Conservation (phyloP, 2,113 vertebrate species). For the Machaerirhynchus nigripectus region DNA sequence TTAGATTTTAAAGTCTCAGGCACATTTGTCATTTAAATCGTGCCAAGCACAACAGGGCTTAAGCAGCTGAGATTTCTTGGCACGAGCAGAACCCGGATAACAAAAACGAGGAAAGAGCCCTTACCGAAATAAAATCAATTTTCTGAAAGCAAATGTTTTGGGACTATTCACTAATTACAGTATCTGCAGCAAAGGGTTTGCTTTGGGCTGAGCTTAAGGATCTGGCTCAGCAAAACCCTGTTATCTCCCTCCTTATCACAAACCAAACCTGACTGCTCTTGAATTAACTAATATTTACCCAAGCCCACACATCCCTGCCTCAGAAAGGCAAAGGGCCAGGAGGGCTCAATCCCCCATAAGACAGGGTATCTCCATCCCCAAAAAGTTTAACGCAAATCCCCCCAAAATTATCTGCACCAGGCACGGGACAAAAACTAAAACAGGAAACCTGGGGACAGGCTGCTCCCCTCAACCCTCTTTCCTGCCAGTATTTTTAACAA, state of each 20-base stretch:
- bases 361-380: neutral
- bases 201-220: neutral
- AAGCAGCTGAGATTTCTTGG: slow-evolving; percentile 13
- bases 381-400: neutral
- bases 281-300: neutral
- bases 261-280: neutral
- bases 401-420: neutral
- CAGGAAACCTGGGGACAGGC: slow-evolving; percentile 28
- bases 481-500: slow-evolving; percentile 41
- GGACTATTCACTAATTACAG: neutral
- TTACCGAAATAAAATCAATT: neutral
- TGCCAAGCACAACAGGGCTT: slow-evolving; percentile 9
- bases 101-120: neutral
- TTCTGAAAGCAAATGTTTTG: neutral
- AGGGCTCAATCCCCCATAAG: neutral
- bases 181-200: neutral
- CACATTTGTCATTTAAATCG: neutral
- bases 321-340: neutral
- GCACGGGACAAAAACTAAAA: neutral
- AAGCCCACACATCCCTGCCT: neutral
- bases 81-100: neutral
- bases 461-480: slow-evolving; percentile 30
- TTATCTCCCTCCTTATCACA: neutral
- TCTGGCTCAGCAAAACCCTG: neutral
- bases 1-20: neutral